A percentile compares a stretch with the other conserved stretches of the same genome.
phyloP scores from a whole-genome alignment of 2,888 invertebrate species.

The Phorcus lineatus region DNA sequence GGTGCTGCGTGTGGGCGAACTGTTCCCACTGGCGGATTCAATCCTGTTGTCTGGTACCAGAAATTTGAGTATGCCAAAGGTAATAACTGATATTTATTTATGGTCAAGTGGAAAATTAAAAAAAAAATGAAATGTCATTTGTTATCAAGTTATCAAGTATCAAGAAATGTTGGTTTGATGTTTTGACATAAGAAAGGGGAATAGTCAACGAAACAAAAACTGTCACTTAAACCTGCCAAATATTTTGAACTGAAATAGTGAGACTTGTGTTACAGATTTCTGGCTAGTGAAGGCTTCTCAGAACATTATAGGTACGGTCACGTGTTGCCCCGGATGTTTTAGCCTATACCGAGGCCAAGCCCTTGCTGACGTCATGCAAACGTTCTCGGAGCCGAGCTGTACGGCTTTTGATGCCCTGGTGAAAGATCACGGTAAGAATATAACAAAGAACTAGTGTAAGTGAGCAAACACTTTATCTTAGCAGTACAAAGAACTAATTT shows the following conservation, averaged over 20 bases:
- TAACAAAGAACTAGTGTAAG: too few relatives aligned
- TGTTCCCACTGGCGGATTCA: conserved; percentile 49
- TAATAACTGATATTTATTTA: conserved; percentile 7
- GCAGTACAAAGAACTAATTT: too few relatives aligned
- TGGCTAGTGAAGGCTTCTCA: conserved; percentile 62
- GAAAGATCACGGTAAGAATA: conserved; percentile 52
- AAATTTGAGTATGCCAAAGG: conserved; percentile 64
- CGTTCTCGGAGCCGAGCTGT: conserved; percentile 46
- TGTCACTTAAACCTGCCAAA: too few relatives aligned
- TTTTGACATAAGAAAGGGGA: too few relatives aligned
- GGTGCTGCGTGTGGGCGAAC: conserved; percentile 59
- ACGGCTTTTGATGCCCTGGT: conserved; percentile 55
- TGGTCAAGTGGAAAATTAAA: too few relatives aligned
- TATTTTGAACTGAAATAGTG: too few relatives aligned
- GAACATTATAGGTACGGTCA: conserved; percentile 60
- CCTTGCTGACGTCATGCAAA: conserved; percentile 45
- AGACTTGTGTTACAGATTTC: conserved; percentile 46
- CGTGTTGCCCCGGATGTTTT: conserved; percentile 62
- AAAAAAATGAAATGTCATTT: too few relatives aligned
- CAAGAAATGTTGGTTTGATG: too few relatives aligned
- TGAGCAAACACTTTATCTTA: too few relatives aligned
- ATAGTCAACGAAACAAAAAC: too few relatives aligned
- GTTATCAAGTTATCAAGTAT: too few relatives aligned
- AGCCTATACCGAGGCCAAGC: conserved; percentile 58
- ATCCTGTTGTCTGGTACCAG: conserved; percentile 60